A percentile compares a stretch with the other conserved stretches of the same genome.
phyloP scores from a whole-genome alignment of 2,797 vertebrate species.

The Staurois parvus region DNA sequence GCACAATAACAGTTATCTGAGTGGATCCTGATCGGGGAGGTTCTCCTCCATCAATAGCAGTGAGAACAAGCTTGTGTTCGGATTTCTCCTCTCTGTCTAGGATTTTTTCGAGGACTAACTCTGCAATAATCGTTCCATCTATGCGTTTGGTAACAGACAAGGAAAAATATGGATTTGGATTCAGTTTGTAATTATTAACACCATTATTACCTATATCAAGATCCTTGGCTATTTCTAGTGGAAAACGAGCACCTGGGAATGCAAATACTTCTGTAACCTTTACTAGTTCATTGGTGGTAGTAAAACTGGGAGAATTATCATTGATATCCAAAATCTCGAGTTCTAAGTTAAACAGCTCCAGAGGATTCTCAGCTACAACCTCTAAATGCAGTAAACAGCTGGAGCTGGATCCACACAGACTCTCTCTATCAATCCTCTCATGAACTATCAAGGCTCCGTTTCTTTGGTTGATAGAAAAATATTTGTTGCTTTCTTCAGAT shows the following conservation, averaged over 20 bases:
- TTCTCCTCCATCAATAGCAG: constrained; percentile 57
- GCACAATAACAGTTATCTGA: constrained; percentile 42
- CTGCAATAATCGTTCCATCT: constrained; percentile 69
- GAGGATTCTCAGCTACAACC: constrained; percentile 84
- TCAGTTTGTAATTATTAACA: constrained; percentile 69
- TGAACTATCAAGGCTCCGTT: constrained; percentile 39
- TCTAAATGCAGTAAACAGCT: constrained; percentile 86
- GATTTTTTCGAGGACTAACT: constrained; percentile 69
- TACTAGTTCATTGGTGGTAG: constrained; percentile 81
- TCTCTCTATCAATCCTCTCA: constrained; percentile 52
- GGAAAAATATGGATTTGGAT: constrained; percentile 68
- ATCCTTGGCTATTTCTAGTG: constrained; percentile 68
- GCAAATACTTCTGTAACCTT: constrained; percentile 77
- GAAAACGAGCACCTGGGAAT: constrained; percentile 51
- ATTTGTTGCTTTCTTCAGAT: constrained; percentile 32
- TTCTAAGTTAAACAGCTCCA: constrained; percentile 85
- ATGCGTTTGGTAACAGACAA: constrained; percentile 77
- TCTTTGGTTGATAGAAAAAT: constrained; percentile 36
- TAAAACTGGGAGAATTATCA: constrained; percentile 92
- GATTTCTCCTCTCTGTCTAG: constrained; percentile 70
- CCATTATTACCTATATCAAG: constrained; percentile 68
- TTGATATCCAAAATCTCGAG: constrained; percentile 92
- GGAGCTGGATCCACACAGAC: constrained; percentile 74
- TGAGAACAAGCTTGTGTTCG: constrained; percentile 67
- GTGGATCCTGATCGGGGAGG: constrained; percentile 11